Evolutionary conservation across 2,888 invertebrate species (phyloP).

Genomic region (Chymomyza procnemis): DNA sequence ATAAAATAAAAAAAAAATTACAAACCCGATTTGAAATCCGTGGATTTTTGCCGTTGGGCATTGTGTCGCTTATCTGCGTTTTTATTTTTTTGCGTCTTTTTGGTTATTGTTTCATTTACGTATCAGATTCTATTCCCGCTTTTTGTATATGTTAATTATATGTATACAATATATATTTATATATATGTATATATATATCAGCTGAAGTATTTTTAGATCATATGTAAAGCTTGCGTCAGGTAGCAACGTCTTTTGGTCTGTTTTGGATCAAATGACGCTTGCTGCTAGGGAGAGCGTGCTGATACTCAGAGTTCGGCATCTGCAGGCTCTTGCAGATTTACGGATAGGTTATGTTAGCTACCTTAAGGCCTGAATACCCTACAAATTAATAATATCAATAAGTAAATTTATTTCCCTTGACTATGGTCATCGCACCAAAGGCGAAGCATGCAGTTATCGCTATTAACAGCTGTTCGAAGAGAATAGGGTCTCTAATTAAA

Average conservation of each 20-base stretch:
- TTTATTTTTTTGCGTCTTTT: not conserved
- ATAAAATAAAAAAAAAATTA: not conserved
- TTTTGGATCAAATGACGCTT: too few species aligned
- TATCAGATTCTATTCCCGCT: not conserved
- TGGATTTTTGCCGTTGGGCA: conserved; percentile 7
- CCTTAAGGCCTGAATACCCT: too few species aligned
- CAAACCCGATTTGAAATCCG: conserved; percentile 18
- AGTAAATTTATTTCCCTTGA: too few species aligned
- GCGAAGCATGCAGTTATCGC: too few species aligned
- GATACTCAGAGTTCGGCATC: too few species aligned
- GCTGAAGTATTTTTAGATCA: not conserved
- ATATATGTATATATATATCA: not conserved
- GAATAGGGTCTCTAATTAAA: too few species aligned
- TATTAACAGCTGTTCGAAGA: too few species aligned
- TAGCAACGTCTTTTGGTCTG: not conserved
- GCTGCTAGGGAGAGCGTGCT: too few species aligned
- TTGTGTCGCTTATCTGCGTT: conserved; percentile 13
- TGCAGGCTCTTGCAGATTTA: too few species aligned
- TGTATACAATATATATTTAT: not conserved
- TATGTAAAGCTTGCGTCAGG: not conserved
- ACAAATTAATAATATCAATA: too few species aligned
- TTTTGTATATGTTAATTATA: not conserved
- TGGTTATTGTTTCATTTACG: not conserved
- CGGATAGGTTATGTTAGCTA: too few species aligned
- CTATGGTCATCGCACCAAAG: too few species aligned